A percentile compares a stretch with the other conserved stretches of the same genome.
Evolutionary conservation across 2,888 invertebrate species (phyloP).

Genomic region (Drosophila melanocephala): DNA sequence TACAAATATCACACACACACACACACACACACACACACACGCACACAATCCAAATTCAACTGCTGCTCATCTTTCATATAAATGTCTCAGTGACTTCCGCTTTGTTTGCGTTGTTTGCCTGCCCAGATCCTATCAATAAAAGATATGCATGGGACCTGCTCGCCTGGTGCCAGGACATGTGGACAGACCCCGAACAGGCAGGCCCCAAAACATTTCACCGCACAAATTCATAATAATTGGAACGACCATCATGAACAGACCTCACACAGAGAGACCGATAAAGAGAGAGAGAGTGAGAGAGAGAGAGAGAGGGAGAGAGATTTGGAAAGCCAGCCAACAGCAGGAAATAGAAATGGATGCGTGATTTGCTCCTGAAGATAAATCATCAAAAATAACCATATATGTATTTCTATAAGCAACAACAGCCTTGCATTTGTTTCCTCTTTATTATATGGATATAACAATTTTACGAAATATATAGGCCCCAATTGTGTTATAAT

Average conservation of each 20-base stretch:
- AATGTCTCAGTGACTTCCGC: constrained; percentile 60
- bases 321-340: constrained; percentile 2
- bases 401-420: neutral
- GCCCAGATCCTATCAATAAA: constrained; percentile 66
- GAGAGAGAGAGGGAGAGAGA: neutral
- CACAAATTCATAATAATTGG: constrained; percentile 61
- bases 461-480: neutral
- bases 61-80: constrained; percentile 19
- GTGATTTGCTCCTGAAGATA: constrained; percentile 31
- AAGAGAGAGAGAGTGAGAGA: neutral
- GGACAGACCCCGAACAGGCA: constrained; percentile 1
- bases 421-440: constrained; percentile 3
- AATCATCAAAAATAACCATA: constrained; percentile 20
- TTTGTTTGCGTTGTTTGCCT: constrained; percentile 57
- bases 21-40: constrained; percentile 7
- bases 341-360: constrained; percentile 45
- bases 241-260: constrained; percentile 33
- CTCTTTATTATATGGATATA: neutral
- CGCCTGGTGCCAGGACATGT: constrained; percentile 15
- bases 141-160: constrained; percentile 42
- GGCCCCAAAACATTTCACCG: constrained; percentile 5
- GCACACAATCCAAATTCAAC: constrained; percentile 3
- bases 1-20: constrained; percentile 19
- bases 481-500: constrained; percentile 8
- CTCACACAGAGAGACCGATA: neutral